Base-by-base conservation (phyloP, 1,140 invertebrate species). In the Pachypeltis micranthus region DNA sequence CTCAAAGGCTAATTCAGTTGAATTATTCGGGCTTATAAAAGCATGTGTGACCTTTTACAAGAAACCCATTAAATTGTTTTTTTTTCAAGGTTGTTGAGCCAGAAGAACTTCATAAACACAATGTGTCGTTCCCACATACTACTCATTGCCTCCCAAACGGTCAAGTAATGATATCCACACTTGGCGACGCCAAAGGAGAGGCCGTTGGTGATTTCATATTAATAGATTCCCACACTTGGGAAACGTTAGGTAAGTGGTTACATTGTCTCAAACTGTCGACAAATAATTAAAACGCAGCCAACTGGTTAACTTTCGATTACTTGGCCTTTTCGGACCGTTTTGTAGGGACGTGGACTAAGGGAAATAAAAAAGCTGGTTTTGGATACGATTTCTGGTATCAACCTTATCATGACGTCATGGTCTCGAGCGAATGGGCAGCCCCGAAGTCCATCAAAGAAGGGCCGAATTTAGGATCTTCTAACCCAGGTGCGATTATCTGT, bases 381-480 rank as follows among this genome's bases (percentile, higher is more conserved):
- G 87, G 86, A 14, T 91, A 91, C 68, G 88, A 90, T 69, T 91
- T 92, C 75, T 98, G 96, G 96, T 98, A 98, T 73, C 96, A 99
- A 72, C 95, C 95, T 0, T 83, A 91, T 67, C 86, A 88, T 68
- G 89, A 98, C 74, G 81, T 93, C 0, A 87, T 99, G 82, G 78
- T 98, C 24, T 83, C 91, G 0, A 83, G 85, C 0, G 93, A 97
- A 78, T 98, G 95, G 94, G 93, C 90, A 0, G 80, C 85, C 0
- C 96, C 96, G 1, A 87, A 83, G 61, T 77, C 82, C 31, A 96
- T 94, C 70, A 85, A 85, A 70, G 81, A 76, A 72, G 91, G 92
- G 14, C 27, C 72, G 0, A 76, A 84, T 60, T 26, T 73, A 74
- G 27, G 77, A 70, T 60, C 47, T 62, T 2, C 2, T 27, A 0